These are phyloP conservation scores for Hedychridium roseum DNA, from an alignment of 2,888 invertebrate genomes.

Conservation along the genomic window DNA sequence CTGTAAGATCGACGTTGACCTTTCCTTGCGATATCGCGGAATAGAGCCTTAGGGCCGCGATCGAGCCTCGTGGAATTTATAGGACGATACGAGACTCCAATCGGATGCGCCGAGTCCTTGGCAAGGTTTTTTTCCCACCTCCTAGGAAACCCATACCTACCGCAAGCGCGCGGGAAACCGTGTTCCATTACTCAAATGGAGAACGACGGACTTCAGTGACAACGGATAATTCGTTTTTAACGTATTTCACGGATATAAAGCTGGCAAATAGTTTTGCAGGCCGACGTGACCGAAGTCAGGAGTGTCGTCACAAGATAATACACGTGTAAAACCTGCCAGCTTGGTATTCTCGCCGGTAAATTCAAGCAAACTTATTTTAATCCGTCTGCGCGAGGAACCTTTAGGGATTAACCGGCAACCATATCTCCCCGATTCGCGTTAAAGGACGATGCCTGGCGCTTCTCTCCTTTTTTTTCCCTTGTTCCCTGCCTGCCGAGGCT, in stretches of 20 bases:
- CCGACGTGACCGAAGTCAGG: no score
- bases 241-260: no score
- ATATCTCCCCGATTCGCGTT: slow-evolving; percentile 26
- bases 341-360: no score
- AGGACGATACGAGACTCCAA: slow-evolving; percentile 10
- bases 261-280: no score
- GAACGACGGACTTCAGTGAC: no score
- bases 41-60: slow-evolving; percentile 16
- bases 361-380: no score
- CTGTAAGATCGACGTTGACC: slow-evolving; percentile 33
- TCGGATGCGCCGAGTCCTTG: slow-evolving; percentile 10
- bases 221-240: no score
- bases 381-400: no score
- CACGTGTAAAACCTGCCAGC: no score
- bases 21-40: slow-evolving; percentile 15
- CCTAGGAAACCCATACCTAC: slow-evolving; percentile 18
- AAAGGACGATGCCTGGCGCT: slow-evolving; percentile 10
- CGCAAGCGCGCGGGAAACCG: background rate
- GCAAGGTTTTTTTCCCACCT: slow-evolving; percentile 1
- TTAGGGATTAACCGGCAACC: slow-evolving; percentile 26
- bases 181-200: background rate
- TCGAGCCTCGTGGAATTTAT: slow-evolving; percentile 15
- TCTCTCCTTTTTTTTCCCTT: slow-evolving; percentile 1
- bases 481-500: background rate
- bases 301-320: no score